Conservation (phyloP, 2,797 vertebrate genomes). For the Sylvilagus floridanus region DNA sequence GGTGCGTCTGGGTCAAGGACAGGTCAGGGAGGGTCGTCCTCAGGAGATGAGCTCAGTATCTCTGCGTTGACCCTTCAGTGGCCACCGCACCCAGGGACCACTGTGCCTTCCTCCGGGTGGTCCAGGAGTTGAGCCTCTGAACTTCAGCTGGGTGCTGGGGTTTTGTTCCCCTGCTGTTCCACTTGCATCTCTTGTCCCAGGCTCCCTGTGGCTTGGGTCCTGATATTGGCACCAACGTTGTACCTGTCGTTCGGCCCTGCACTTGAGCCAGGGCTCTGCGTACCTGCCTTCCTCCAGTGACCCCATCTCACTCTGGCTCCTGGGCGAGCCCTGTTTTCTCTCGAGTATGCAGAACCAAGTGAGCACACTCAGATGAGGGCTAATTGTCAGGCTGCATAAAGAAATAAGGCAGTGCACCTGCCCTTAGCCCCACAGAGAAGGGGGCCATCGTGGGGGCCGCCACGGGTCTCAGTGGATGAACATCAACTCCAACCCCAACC, state of each 20-base stretch:
- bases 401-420: neutral
- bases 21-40: neutral
- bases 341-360: neutral
- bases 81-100: accelerated
- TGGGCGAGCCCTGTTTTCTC: neutral
- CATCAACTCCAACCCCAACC: neutral
- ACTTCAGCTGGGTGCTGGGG: neutral
- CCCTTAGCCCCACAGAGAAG: neutral
- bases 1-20: neutral
- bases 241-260: neutral
- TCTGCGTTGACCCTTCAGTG: neutral
- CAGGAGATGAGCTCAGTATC: neutral
- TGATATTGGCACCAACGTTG: neutral
- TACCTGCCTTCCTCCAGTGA: accelerated
- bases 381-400: neutral
- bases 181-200: neutral
- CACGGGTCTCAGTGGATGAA: neutral
- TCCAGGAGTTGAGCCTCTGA: neutral
- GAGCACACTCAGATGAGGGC: neutral
- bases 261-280: neutral
- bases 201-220: neutral
- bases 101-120: neutral
- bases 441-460: accelerated
- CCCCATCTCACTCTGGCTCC: neutral
- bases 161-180: neutral